Percentiles rank a stretch among this genome's conserved stretches.
Evolutionary conservation across 1,140 invertebrate species (phyloP).

Genomic region (Hypsibius dujardini): DNA sequence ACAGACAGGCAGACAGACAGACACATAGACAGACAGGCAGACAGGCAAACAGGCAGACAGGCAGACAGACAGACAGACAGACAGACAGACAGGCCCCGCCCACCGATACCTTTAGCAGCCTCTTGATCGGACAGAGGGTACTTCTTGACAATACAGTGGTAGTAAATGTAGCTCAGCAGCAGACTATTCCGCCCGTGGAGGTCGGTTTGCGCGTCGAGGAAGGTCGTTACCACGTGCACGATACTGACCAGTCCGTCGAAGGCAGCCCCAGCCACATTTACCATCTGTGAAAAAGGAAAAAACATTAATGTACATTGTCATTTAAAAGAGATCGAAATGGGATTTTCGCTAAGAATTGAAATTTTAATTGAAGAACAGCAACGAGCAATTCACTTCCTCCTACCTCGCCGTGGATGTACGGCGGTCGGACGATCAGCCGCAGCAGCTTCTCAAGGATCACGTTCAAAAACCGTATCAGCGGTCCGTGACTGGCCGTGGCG

Average conservation of each 20-base stretch:
- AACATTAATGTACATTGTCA: constrained; percentile 22
- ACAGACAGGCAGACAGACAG: too few relatives aligned
- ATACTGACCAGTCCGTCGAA: constrained; percentile 12
- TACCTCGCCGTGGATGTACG: constrained; percentile 47
- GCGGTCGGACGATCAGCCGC: constrained; percentile 56
- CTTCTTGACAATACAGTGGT: constrained; percentile 43
- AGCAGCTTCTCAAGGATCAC: constrained; percentile 73
- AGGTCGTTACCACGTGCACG: constrained; percentile 21
- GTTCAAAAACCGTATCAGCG: constrained; percentile 64
- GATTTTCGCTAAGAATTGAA: too few relatives aligned
- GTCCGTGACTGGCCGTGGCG: constrained; percentile 52
- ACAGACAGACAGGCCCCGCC: constrained; percentile 18
- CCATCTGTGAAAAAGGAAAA: neutral
- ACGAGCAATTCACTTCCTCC: constrained; percentile 24
- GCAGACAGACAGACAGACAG: neutral
- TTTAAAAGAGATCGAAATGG: too few relatives aligned
- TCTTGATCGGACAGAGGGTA: neutral
- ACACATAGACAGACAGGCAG: too few relatives aligned
- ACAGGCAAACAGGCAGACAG: too few relatives aligned
- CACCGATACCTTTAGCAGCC: neutral
- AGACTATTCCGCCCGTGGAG: constrained; percentile 61
- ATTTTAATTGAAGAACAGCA: neutral
- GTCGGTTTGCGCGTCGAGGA: constrained; percentile 56
- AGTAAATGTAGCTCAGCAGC: constrained; percentile 65
- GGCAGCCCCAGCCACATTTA: constrained; percentile 7